These are phyloP conservation scores for Microcebus griseorufus DNA, from an alignment of 2,113 vertebrate genomes.

Conservation along the genomic window DNA sequence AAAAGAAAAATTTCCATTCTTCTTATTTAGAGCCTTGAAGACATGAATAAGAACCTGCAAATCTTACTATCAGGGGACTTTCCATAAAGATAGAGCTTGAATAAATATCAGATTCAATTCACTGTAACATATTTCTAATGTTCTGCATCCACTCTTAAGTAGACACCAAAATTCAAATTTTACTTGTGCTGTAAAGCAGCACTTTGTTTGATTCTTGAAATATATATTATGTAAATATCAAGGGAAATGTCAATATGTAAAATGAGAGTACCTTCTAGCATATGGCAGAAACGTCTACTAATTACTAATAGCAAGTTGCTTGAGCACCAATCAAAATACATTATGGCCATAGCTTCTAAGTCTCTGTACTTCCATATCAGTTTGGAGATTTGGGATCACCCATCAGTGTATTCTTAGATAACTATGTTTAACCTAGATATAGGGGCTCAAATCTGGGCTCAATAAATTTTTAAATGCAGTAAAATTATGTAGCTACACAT, in stretches of 20 bases:
- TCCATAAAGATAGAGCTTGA: not conserved
- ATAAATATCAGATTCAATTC: not conserved
- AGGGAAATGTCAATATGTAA: not conserved
- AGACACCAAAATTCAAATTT: not conserved
- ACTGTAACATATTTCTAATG: not conserved
- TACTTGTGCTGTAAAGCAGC: not conserved
- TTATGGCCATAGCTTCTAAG: not conserved
- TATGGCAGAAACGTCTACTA: not conserved
- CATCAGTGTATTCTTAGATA: not conserved
- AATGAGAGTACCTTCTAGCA: not conserved
- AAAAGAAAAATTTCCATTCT: not conserved
- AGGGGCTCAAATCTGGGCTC: not conserved
- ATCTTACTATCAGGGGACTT: not conserved
- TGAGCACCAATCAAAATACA: not conserved
- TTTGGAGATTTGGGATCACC: not conserved
- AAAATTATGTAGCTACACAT: not conserved
- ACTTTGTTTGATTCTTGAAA: not conserved
- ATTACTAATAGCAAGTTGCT: not conserved
- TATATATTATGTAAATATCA: not conserved
- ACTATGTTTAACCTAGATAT: not conserved
- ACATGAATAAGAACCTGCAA: not conserved
- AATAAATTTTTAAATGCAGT: not conserved
- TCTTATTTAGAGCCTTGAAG: not conserved
- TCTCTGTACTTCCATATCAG: not conserved
- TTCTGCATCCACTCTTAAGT: not conserved